Base-by-base conservation (phyloP, 2,797 vertebrate genomes). In the Eospalax fontanierii region DNA sequence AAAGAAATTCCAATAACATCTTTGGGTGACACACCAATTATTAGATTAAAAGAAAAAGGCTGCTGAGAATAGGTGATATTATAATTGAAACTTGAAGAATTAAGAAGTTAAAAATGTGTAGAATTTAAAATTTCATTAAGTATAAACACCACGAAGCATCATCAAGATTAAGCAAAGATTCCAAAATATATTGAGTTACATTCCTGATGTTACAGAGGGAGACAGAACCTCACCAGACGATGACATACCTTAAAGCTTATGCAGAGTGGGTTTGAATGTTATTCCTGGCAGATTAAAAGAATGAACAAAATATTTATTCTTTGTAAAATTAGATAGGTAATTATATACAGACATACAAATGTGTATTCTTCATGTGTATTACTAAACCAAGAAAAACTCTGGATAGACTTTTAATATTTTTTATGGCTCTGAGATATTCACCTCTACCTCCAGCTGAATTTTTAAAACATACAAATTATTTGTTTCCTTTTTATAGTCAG, bases 41-140 rank as follows among this genome's bases (percentile, higher is more conserved):
- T 50, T 40, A 66, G 3, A 61, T 9, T 21, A 59, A 82, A 35
- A 21, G 50, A 19, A 57, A 65, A 86, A 68, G 46, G 22, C 4
- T 85, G 71, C 4, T 5, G 6, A 46, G 30, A 66, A 46, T 15
- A 70, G 15, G 6, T 33, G 33, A 59, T 14, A 76, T 8, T 0
- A 4, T 33, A 35, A 68, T 21, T 38, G 40, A 76, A 73, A 14
- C 15, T 65, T 65, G n/a, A 73, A 66, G 22, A 10, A 2, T 79
- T 54, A 79, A 9, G 1, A 9, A 18, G 1, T 4, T 6, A 1
- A 0, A 1, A 88, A 80, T 28, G 35, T 0, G 3, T 40, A 11
- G 4, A 19, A 33, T 70, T 33, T 33, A 26, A 4, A 38, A 68
- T 9, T 59, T 7, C 74, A 82, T n/a, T 66, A 50, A 28, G 0